Evolutionary conservation across 2,888 invertebrate species (phyloP), one percentile per base, ranked within the genome.

Genomic region (Apotomis turbidana): DNA sequence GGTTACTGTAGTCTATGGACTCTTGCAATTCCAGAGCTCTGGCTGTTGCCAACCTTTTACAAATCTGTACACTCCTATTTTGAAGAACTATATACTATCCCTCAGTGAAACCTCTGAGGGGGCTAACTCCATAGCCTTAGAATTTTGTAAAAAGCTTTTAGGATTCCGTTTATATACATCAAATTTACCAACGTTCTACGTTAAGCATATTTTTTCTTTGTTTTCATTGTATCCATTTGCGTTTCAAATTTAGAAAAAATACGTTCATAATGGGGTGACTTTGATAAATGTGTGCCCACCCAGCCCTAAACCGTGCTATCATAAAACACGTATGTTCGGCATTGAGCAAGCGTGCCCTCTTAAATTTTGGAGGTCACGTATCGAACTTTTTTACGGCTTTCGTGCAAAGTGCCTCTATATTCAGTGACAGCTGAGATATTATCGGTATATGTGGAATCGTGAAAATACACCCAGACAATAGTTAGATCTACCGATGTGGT

Each of bases 331-430:
- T 67, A 67, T 61, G 44, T 13, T 71, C 52, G 2, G 27, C 27
- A 27, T 55, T 5, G 52, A 67, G 52, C 55, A 15, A 12, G 38
- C 57, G 27, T 60, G 61, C 55, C 46, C 52, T 41, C 49, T 36
- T 15, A 41, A 55, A 13, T 15, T n/a, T 13, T 55, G 13, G 52
- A 68, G 44, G 68, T 72, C 68, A 44, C 57, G 52, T 51, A 51
- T 74, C 79, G 84, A 86, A 75, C 84, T 83, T 88, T 86, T 87
- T 85, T 86, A 88, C 79, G 80, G 78, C 79, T 81, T 85, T 88
- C 91, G 90, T 90, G 91, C 83, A 81, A 80, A 78, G 80, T 76
- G 79, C 78, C 81, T 84, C 82, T 86, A 82, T 80, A 79, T 86
- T 82, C 84, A 82, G 79, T 79, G 78, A 80, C 81, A 82, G 80